Evolutionary conservation across 2,888 invertebrate species (phyloP).

Genomic region (Strigamia crassipes): DNA sequence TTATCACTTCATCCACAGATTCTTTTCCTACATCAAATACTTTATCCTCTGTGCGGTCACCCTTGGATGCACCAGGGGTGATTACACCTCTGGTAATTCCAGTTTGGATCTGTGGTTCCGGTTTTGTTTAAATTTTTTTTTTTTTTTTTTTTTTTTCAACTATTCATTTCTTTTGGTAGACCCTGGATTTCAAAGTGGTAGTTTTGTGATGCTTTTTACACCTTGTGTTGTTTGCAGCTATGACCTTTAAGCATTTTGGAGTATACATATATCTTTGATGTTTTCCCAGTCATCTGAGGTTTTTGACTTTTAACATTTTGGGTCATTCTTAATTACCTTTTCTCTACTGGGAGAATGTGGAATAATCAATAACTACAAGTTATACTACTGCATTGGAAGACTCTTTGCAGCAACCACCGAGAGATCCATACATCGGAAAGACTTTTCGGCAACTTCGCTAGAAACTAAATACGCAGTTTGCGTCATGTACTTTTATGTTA

Average conservation of each 20-base stretch:
- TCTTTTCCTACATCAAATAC: neutral
- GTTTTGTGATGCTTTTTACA: neutral
- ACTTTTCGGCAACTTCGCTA: too few species aligned
- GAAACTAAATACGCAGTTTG: too few species aligned
- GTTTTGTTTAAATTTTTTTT: neutral
- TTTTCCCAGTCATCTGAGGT: neutral
- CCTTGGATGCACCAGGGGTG: neutral
- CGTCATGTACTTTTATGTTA: too few species aligned
- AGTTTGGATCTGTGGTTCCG: neutral
- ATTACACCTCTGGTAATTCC: neutral
- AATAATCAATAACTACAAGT: neutral
- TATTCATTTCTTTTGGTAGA: neutral
- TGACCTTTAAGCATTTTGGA: neutral
- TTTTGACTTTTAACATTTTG: neutral
- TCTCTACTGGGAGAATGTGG: neutral
- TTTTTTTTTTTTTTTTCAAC: neutral
- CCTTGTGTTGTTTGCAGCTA: neutral
- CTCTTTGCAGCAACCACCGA: too few species aligned
- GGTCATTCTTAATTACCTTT: too few species aligned
- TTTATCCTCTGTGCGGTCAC: neutral
- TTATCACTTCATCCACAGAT: neutral
- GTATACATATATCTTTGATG: neutral
- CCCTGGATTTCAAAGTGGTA: neutral
- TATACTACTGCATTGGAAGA: too few species aligned
- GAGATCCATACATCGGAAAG: too few species aligned